Base-by-base conservation (phyloP, 2,888 invertebrate species). In the Megalurothrips usitatus region DNA sequence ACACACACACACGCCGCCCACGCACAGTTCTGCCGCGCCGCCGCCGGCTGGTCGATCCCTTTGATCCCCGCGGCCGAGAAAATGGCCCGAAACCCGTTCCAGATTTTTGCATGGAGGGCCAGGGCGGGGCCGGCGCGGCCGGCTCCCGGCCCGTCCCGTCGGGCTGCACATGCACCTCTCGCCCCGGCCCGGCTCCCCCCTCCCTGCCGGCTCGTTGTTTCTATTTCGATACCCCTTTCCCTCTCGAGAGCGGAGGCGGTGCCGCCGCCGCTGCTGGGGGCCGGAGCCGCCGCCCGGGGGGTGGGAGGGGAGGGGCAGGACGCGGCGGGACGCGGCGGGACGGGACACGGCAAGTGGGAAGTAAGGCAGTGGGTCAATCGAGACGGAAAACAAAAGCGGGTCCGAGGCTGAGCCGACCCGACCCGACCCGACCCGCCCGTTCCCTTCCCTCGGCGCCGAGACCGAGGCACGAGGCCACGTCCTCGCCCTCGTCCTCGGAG, bases 301-400 rank as follows among this genome's bases (percentile, higher is more conserved):
- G 58, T 0, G 58, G n/a, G 58, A 14, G 58, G n/a, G 58, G n/a
- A 17, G 34, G 34, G 68, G 23, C 23, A 8, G 68, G 9, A 9
- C 68, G 26, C 11, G 26, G 2, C 68, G 68, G 12, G 68, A 26
- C 26, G n/a, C 63, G 68, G 68, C 68, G 23, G 23, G 68, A 75
- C 68, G 68, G 26, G 23, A 26, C 68, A 12, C 23, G 26, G 9
- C 26, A 26, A 58, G 68, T 75, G 68, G 68, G 23, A 75, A 75
- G 68, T 75, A 75, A 75, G 68, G 68, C 68, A 75, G 68, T 75
- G 68, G 68, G 68, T 75, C 68, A 75, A 75, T 75, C 68, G 68
- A 26, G 68, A 75, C 68, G 26, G 68, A 75, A 75, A 75, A 75
- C 68, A 75, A 75, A 75, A 75, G 68, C 68, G 68, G 68, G 26